Evolutionary conservation across 2,797 vertebrate species (phyloP), one percentile per base, ranked within the genome.

Genomic region (Falco berigora): DNA sequence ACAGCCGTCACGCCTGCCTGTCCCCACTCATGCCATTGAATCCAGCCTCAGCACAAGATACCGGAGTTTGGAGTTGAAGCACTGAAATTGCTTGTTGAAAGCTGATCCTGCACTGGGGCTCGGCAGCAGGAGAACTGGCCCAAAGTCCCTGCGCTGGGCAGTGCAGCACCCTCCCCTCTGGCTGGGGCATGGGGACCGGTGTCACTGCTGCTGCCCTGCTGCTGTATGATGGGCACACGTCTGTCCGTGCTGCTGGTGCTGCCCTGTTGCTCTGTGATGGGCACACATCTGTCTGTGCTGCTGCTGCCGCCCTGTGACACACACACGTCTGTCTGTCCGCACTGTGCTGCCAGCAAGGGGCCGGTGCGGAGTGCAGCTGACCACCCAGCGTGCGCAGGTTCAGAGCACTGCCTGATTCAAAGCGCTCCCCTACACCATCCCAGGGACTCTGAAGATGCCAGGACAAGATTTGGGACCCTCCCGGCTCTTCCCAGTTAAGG

Each of bases 81-180:
- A 7, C 24, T 25, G 67, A 20, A 88, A 24, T 12, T 8, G 36
- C 34, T 52, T 49, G 2, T 0, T 1, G 0, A 38, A 36, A 59
- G 18, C 78, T 72, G 67, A 21, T 46, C 9, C 56, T 36, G 63
- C 2, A 9, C 89, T 23, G 47, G 73, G 27, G 42, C 8, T 74
- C 46, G 67, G 82, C 66, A 16, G 27, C 0, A 38, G 59, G 32
- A 47, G 67, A 71, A 18, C 19, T 8, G 64, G 42, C 24, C 36
- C 49, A 1, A 8, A 49, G 10, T 4, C 27, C 64, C 5, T 1
- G 50, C 23, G 68, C 67, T 3, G 61, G 16, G 58, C 69, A 34
- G 53, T 13, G 8, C 32, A 36, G 63, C 32, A 36, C 25, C 10
- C 44, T 38, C 34, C 69, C 40, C 5, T 3, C 5, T 4, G 42